phyloP scores from a whole-genome alignment of 2,797 vertebrate genomes.

The Enteromius anoplus region DNA sequence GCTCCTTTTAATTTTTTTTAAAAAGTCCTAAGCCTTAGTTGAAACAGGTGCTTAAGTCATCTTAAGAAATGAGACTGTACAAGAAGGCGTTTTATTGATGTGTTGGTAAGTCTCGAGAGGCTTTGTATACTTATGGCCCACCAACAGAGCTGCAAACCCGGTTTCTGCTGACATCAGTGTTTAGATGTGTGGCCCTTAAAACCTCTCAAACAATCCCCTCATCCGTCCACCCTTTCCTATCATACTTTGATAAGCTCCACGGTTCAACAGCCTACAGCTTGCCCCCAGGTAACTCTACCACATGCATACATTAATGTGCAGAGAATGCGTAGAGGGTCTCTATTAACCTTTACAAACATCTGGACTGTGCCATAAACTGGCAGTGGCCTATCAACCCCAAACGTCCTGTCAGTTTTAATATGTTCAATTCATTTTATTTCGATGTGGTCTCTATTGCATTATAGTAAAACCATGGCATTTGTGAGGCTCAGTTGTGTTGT shows the following conservation, averaged over 20 bases:
- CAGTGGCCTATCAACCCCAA: constrained; percentile 5
- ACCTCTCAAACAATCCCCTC: constrained; percentile 25
- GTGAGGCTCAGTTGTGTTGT: constrained; percentile 39
- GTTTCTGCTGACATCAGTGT: constrained; percentile 31
- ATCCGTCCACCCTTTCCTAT: constrained; percentile 17
- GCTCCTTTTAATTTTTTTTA: not conserved
- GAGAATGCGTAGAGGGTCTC: constrained; percentile 24
- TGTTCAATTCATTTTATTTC: constrained; percentile 6
- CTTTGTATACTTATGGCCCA: constrained; percentile 35
- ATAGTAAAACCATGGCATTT: constrained; percentile 29
- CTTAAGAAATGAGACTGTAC: not conserved
- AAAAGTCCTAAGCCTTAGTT: not conserved
- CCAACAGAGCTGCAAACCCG: constrained; percentile 19
- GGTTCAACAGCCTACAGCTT: constrained; percentile 43
- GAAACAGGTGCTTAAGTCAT: not conserved
- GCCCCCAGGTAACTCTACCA: constrained; percentile 5
- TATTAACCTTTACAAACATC: constrained; percentile 46
- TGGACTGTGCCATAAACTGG: constrained; percentile 25
- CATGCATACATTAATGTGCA: constrained; percentile 25
- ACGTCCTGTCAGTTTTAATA: constrained; percentile 15
- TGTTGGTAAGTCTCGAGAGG: constrained; percentile 26
- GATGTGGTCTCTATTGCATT: not conserved
- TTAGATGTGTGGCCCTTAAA: constrained; percentile 29
- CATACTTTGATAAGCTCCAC: constrained; percentile 25
- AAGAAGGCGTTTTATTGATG: not conserved